Evolutionary conservation across 2,113 vertebrate genomes (phyloP), one percentile per base, ranked within the genome.

Genomic region (Strix uralensis): DNA sequence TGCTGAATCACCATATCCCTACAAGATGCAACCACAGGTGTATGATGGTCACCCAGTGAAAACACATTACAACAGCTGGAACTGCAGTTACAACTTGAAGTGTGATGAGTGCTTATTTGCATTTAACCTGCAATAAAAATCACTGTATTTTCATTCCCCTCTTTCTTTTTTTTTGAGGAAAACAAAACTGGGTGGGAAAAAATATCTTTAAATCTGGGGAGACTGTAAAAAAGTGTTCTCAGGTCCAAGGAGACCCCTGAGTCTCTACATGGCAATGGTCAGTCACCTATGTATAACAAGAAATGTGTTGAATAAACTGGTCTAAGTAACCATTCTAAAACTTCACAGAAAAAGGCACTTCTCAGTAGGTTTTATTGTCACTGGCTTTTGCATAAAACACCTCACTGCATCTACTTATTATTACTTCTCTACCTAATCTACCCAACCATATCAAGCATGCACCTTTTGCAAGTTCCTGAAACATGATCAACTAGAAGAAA

Each of bases 1-100:
- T 0, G 27, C n/a, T 8, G 29, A 23, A 12, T 0, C 51, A 4
- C 18, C 2, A 51, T 0, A 11, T 13, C 61, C 16, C 81, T 21
- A 7, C 4, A 11, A 38, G 23, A 16, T 14, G 2, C 20, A 7
- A 7, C 22, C 21, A 14, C 9, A 1, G 1, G 2, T 1, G 26
- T 1, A 25, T 11, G 29, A 6, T 2, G 30, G 30, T 15, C 78
- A 66, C 2, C 42, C 32, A 10, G 2, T 1, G 22, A 5, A 27
- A 29, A 6, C 9, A 57, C 30, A 9, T 20, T 4, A 26, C 23
- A 6, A 8, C 47, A 34, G 5, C 61, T 18, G 51, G 25, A n/a
- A 30, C 22, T 2, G 22, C 32, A 27, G 71, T 2, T 44, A 17
- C 46, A 51, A 20, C 65, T 22, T 17, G 6, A 44, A 13, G 71